Conservation (phyloP, 2,888 invertebrate genomes). For the Lasioglossum zephyrum region DNA sequence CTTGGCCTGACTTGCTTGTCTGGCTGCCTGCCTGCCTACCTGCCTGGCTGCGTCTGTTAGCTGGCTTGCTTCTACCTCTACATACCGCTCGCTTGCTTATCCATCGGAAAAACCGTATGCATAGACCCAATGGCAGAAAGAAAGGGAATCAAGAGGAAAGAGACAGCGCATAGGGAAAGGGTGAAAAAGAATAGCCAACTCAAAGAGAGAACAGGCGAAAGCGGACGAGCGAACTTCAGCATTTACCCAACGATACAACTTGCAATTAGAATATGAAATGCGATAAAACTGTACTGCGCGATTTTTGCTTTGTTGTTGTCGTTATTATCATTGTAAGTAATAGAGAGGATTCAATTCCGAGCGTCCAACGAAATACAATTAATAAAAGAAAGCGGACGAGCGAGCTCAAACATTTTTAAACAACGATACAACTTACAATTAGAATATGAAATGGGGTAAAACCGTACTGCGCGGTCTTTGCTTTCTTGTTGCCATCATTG, state of each 20-base stretch:
- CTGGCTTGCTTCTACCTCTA: neutral
- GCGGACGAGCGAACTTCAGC: slow-evolving; percentile 31
- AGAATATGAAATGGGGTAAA: slow-evolving; percentile 10
- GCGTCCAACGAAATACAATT: neutral
- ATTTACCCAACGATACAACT: slow-evolving; percentile 31
- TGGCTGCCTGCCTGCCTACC: neutral
- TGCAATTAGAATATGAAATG: slow-evolving; percentile 4
- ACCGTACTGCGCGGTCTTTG: neutral
- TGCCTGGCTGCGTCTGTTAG: neutral
- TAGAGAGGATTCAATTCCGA: neutral
- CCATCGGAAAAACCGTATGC: slow-evolving; percentile 57
- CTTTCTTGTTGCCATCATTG: neutral
- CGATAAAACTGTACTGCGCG: neutral
- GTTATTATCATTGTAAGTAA: neutral
- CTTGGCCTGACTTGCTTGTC: neutral
- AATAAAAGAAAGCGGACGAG: slow-evolving; percentile 45
- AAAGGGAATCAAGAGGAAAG: slow-evolving; percentile 59
- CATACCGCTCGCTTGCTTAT: slow-evolving; percentile 30
- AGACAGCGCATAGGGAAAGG: slow-evolving; percentile 33
- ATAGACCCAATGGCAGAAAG: slow-evolving; percentile 44
- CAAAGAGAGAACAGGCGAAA: slow-evolving; percentile 46
- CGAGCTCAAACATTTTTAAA: slow-evolving; percentile 32
- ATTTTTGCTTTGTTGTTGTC: neutral
- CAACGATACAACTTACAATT: slow-evolving; percentile 10
- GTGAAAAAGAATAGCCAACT: slow-evolving; percentile 52